Evolutionary conservation across 2,888 invertebrate species (phyloP).

Genomic region (Microchrysa polita): DNA sequence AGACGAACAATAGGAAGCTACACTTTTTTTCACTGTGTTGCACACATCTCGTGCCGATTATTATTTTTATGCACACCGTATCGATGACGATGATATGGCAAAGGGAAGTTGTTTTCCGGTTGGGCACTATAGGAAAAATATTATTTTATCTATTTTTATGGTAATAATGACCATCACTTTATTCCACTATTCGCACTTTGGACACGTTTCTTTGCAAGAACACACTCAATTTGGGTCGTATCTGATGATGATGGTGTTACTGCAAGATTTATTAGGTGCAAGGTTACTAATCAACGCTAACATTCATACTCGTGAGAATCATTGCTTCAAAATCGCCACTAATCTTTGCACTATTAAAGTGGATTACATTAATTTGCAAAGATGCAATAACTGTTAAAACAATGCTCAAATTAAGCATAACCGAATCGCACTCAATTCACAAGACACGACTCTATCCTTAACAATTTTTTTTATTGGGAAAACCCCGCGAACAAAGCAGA

Average conservation of each 20-base stretch:
- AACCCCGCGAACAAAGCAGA: neutral
- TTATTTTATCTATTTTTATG: neutral
- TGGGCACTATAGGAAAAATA: slow-evolving; percentile 13
- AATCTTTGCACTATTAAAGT: too few relatives aligned
- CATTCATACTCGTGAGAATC: neutral
- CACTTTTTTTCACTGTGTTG: too few relatives aligned
- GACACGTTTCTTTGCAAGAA: slow-evolving; percentile 32
- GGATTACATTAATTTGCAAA: neutral
- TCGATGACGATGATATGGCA: neutral
- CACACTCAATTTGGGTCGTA: slow-evolving; percentile 12
- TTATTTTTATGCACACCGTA: slow-evolving; percentile 35
- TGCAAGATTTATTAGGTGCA: slow-evolving; percentile 9
- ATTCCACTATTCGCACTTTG: slow-evolving; percentile 30
- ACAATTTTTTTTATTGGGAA: neutral
- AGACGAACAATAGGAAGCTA: too few relatives aligned
- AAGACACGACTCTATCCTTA: neutral
- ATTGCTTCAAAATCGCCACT: too few relatives aligned
- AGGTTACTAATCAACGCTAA: slow-evolving; percentile 1
- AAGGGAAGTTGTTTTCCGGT: slow-evolving; percentile 40
- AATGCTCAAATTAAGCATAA: neutral
- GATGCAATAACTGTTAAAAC: slow-evolving; percentile 2
- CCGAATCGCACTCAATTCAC: neutral
- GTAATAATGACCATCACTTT: slow-evolving; percentile 25
- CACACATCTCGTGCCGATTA: slow-evolving; percentile 23
- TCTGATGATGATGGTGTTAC: slow-evolving; percentile 18